Percentiles rank a stretch among this genome's conserved stretches.
Evolutionary conservation across 2,797 vertebrate genomes (phyloP).

Genomic region (Malurus leucopterus): DNA sequence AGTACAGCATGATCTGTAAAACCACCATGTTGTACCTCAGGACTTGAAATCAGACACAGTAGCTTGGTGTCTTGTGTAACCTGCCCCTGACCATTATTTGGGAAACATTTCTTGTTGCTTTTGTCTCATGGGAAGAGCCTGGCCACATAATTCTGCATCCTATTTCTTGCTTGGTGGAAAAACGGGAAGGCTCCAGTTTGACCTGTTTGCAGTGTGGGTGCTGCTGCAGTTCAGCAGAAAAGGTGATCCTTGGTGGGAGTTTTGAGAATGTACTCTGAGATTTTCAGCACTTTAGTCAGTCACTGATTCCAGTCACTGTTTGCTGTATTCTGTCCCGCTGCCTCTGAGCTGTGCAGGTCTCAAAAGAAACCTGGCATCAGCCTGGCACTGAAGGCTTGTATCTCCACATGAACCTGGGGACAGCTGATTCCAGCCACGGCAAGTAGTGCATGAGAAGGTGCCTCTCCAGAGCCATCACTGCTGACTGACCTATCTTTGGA

Average conservation of each 20-base stretch:
- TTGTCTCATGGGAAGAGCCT: background rate
- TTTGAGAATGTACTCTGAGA: background rate
- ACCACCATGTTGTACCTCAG: background rate
- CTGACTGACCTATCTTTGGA: background rate
- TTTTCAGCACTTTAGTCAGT: background rate
- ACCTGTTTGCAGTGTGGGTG: too few species aligned
- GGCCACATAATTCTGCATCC: background rate
- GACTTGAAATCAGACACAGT: background rate
- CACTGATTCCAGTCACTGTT: background rate
- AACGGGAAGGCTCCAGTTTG: background rate
- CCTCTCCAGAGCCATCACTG: background rate
- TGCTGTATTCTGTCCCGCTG: rapidly evolving
- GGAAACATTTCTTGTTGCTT: background rate
- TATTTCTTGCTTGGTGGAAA: background rate
- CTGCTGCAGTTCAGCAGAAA: background rate
- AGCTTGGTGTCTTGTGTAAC: background rate
- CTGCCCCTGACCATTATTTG: background rate
- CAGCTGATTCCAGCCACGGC: rapidly evolving
- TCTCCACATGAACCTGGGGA: rapidly evolving
- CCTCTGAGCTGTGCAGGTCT: background rate
- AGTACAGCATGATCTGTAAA: too few species aligned
- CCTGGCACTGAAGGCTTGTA: background rate
- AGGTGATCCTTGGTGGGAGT: background rate
- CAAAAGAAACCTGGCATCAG: background rate
- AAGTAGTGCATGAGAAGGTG: background rate